These are phyloP conservation scores for Gulo gulo DNA, from an alignment of 2,113 vertebrate genomes.

Conservation along the genomic window DNA sequence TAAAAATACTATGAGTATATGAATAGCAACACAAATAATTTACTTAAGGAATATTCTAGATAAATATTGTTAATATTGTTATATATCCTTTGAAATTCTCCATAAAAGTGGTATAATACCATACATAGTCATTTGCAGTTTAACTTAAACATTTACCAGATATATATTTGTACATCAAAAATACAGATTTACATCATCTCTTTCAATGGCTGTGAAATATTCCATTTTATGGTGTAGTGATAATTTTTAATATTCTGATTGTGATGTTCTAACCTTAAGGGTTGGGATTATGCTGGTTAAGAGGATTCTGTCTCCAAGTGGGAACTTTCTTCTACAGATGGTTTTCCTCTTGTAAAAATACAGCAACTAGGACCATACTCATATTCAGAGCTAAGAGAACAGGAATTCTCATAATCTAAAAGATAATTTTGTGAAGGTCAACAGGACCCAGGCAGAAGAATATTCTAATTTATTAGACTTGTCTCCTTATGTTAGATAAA, in stretches of 20 bases:
- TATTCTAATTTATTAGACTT: conserved; percentile 40
- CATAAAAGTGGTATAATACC: neutral
- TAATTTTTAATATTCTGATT: neutral
- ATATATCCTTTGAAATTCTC: neutral
- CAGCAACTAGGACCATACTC: neutral
- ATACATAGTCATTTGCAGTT: neutral
- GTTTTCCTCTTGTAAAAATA: conserved; percentile 33
- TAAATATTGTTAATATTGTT: neutral
- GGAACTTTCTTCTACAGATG: neutral
- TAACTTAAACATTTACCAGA: neutral
- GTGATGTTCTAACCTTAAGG: neutral
- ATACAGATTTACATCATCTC: neutral
- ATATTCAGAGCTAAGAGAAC: conserved; percentile 2
- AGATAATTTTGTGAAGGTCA: conserved; percentile 34
- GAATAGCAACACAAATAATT: conserved; percentile 13
- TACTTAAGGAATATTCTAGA: neutral
- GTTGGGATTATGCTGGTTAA: neutral
- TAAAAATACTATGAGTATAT: neutral
- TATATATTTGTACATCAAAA: neutral
- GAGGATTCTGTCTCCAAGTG: neutral
- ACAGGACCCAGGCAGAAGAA: conserved; percentile 2
- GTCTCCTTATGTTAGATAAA: neutral
- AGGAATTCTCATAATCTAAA: conserved; percentile 16
- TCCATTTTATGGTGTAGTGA: neutral
- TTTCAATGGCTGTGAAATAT: neutral